Evolutionary conservation across 2,888 invertebrate species (phyloP), one percentile per base, ranked within the genome.

Genomic region (Lasioglossum oenotherae): DNA sequence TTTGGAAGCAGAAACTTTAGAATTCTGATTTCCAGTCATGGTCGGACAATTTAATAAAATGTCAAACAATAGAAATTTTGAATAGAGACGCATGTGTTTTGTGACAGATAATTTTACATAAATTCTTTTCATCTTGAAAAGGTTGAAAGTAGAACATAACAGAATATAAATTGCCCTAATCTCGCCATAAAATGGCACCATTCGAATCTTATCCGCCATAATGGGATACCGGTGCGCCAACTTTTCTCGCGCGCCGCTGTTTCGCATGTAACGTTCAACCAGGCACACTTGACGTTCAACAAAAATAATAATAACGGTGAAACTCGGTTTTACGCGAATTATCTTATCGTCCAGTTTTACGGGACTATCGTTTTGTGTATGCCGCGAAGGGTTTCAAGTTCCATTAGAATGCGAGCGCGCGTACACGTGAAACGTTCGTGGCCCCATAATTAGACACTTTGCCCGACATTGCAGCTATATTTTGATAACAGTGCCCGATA

Each of bases 261-360:
- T 67, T 44, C 49, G 23, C 31, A 44, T 14, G 1, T n/a, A 14
- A 35, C 12, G n/a, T 10, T n/a, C 10, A 23, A 31, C 78, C 31
- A 72, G 57, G 16, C 78, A 14, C 74, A 23, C 41, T 53, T 49
- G 44, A 72, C 64, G 23, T 41, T 4, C 64, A 71, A 64, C 35
- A 57, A 44, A 64, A 64, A 31, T 64, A 74, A 78, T 83, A 79
- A 83, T 85, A 85, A 83, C 84, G 84, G 84, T 83, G 75, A 73
- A 72, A 38, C 75, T 8, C 57, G 31, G 46, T 46, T 73, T 73
- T 79, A 73, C 71, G 73, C 84, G 71, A 84, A 85, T 84, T 84
- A 84, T 84, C 80, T 84, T 85, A 85, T 85, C 84, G 44, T 12
- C 35, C 77, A 44, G 80, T 80, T 84, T 74, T 69, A 71, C 84